Conservation (phyloP, 1,140 invertebrate genomes). For the Tetragonula clypearis region DNA sequence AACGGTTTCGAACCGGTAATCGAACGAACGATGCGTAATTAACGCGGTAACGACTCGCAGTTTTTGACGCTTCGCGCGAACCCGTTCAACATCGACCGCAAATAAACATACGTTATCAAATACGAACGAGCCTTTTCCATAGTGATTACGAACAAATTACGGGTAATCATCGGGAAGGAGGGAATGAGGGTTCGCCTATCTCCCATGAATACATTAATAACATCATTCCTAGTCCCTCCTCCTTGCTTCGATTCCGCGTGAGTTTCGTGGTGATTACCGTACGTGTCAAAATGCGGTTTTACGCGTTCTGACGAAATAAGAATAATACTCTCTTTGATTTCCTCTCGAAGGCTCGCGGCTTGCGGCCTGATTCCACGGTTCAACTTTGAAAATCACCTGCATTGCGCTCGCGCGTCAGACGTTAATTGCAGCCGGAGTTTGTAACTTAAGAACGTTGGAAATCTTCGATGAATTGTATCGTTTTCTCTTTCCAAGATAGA, state of each 20-base stretch:
- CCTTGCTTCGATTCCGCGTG: constrained; percentile 45
- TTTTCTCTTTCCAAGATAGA: neutral
- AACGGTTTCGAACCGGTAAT: neutral
- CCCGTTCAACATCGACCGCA: neutral
- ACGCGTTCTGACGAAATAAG: constrained; percentile 11
- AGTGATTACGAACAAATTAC: constrained; percentile 71
- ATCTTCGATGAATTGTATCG: neutral
- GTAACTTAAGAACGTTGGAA: neutral
- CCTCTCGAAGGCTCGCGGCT: too few species aligned
- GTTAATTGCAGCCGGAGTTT: neutral
- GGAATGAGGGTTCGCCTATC: constrained; percentile 69
- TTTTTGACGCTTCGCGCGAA: neutral
- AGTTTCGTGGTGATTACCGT: constrained; percentile 63
- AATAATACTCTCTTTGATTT: neutral
- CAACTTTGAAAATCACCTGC: neutral
- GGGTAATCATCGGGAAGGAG: constrained; percentile 69
- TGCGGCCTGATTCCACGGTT: neutral
- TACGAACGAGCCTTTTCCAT: constrained; percentile 65
- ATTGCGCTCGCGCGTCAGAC: neutral
- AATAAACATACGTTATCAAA: constrained; percentile 65
- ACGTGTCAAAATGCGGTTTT: constrained; percentile 72
- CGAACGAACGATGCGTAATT: constrained; percentile 10
- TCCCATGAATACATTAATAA: constrained; percentile 75
- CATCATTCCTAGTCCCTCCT: constrained; percentile 58
- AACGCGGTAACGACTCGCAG: neutral